Percentiles rank a stretch among this genome's conserved stretches.
Conservation (phyloP, 2,888 invertebrate genomes). For the Pteria penguin region DNA sequence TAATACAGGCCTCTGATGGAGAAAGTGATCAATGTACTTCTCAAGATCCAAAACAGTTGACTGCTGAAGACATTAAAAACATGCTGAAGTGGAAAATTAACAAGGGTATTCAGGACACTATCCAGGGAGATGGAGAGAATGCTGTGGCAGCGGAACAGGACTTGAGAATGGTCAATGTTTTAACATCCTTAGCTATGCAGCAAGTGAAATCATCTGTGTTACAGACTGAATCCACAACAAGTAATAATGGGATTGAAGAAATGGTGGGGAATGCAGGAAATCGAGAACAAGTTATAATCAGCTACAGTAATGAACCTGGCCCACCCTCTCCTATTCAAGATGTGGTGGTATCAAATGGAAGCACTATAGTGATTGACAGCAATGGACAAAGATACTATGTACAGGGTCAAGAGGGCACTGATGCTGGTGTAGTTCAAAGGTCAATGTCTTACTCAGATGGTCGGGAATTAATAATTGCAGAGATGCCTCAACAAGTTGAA, state of each 20-base stretch:
- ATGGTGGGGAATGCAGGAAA: neutral
- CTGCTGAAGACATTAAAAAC: conserved; percentile 47
- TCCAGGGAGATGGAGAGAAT: conserved; percentile 3
- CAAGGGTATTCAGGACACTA: conserved; percentile 19
- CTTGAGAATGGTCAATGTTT: conserved; percentile 68
- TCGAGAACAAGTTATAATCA: conserved; percentile 29
- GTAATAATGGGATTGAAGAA: neutral
- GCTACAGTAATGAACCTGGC: conserved; percentile 32
- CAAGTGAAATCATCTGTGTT: conserved; percentile 45
- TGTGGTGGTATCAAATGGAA: conserved; percentile 39
- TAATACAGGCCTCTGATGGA: neutral
- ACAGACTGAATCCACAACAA: conserved; percentile 3
- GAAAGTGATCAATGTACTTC: neutral
- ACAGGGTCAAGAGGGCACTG: conserved; percentile 10
- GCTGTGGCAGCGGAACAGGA: conserved; percentile 42
- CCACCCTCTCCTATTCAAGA: conserved; percentile 43
- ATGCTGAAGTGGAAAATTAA: conserved; percentile 57
- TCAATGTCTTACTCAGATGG: neutral
- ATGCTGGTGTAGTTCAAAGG: neutral
- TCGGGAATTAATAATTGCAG: neutral
- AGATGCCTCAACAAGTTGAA: neutral
- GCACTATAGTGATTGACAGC: conserved; percentile 49
- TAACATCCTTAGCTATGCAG: conserved; percentile 69
- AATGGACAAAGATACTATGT: conserved; percentile 53
- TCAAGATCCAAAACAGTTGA: neutral